phyloP scores from a whole-genome alignment of 1,140 invertebrate species.

The Listronotus bonariensis region DNA sequence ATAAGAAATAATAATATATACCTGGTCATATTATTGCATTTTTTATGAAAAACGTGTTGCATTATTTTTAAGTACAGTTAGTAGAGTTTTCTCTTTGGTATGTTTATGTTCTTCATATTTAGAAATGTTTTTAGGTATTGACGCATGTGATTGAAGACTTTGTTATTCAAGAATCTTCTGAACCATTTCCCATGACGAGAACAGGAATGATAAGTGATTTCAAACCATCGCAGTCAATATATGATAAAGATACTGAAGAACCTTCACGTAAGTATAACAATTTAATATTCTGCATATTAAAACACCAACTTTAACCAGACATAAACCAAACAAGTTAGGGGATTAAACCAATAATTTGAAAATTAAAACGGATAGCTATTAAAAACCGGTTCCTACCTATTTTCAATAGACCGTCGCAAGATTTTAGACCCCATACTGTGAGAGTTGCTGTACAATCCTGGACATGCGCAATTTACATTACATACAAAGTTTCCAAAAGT shows the following conservation, averaged over 20 bases:
- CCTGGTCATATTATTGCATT: background rate
- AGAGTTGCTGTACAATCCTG: too few species aligned
- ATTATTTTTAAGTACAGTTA: background rate
- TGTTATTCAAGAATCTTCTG: conserved; percentile 91
- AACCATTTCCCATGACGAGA: conserved; percentile 86
- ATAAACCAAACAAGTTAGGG: too few species aligned
- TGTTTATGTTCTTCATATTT: background rate
- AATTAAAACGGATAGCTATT: too few species aligned
- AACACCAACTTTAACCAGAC: too few species aligned
- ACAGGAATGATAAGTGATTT: conserved; percentile 59
- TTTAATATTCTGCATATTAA: too few species aligned
- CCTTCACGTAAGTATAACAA: conserved; percentile 66
- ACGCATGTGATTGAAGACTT: conserved; percentile 97
- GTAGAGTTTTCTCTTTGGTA: background rate
- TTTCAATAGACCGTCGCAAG: too few species aligned
- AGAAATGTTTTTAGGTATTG: conserved; percentile 62
- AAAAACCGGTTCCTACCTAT: too few species aligned
- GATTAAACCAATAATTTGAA: too few species aligned
- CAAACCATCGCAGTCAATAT: conserved; percentile 55
- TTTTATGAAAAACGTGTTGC: background rate
- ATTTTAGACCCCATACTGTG: too few species aligned
- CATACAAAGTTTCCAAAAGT: too few species aligned
- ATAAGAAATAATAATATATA: too few species aligned
- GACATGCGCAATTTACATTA: too few species aligned
- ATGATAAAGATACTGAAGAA: conserved; percentile 67